Base-by-base conservation (phyloP, 2,888 invertebrate genomes). In the Cotesia congregata region DNA sequence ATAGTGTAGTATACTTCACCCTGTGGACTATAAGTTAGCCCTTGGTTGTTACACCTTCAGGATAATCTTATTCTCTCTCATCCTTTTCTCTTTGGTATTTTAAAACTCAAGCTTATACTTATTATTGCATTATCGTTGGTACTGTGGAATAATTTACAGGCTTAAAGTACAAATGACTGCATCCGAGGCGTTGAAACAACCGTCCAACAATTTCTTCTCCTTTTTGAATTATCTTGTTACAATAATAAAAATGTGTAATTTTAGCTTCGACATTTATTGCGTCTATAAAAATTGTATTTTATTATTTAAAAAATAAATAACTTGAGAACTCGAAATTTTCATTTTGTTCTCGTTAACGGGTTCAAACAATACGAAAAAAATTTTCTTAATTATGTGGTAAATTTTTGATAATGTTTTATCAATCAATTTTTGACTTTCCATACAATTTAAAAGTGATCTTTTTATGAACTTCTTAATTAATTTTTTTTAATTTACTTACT, bases 111-210 rank as follows among this genome's bases (percentile, higher is more conserved):
- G 76, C 79, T 78, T 78, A 75, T 83, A 86, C 86, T 87, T 87
- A 87, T 86, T 86, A 87, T 87, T 87, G 81, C 86, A 87, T 87
- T 87, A 87, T 73, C 73, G 73, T 73, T 73, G 67, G 61, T 61
- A 75, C 73, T 78, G 67, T 70, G 61, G 71, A 68, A 77, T 75
- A 76, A 76, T 76, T 78, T 68, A 15, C n/a, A 30, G 41, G 39
- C 15, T 50, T 12, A 12, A 50, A 3, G 50, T 50, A 50, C 50
- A 50, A 50, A 50, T 50, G 50, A 50, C 50, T 38, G 67, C 38
- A 39, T 39, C 30, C 30, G 39, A 39, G 20, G n/a, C 30, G 20
- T 67, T 67, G 67, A 20, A 50, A 50, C 50, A 50, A 50, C 50
- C 12, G 50, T 50, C 50, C 50, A 9, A 50, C 50, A 50, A 9